These are phyloP conservation scores for Bambusicola thoracicus DNA, from an alignment of 2,113 vertebrate genomes.

Conservation along the genomic window DNA sequence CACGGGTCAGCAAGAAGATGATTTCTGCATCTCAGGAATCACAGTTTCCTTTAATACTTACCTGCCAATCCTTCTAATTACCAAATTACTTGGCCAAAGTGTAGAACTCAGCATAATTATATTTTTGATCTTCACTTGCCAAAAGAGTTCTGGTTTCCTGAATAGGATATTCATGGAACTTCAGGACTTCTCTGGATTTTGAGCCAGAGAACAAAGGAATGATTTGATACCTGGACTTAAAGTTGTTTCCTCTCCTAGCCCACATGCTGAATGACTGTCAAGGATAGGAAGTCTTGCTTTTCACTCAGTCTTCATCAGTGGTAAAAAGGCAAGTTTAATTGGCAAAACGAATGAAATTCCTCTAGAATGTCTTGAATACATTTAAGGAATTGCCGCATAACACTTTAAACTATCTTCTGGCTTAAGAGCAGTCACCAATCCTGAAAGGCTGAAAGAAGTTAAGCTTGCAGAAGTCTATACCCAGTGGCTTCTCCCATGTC, in stretches of 20 bases:
- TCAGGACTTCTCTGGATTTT: background rate
- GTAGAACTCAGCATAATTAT: background rate
- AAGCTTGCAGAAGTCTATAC: background rate
- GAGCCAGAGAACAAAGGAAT: background rate
- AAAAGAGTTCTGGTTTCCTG: background rate
- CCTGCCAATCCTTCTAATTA: background rate
- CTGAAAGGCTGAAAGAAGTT: background rate
- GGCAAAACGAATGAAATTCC: background rate
- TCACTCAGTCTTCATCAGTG: background rate
- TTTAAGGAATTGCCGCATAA: background rate
- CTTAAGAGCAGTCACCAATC: background rate
- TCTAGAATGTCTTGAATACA: background rate
- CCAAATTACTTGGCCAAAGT: background rate
- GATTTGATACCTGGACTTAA: background rate
- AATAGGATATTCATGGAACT: background rate
- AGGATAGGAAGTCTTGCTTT: background rate
- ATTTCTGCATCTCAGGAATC: background rate
- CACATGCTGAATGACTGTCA: background rate
- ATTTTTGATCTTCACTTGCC: background rate
- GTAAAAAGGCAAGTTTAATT: background rate
- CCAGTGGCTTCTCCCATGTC: background rate
- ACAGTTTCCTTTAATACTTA: background rate
- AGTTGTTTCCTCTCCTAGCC: background rate
- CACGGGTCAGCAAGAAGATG: background rate
- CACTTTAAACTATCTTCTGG: background rate